Conservation (phyloP, 2,113 vertebrate species). For the Mormoops blainvillei region DNA sequence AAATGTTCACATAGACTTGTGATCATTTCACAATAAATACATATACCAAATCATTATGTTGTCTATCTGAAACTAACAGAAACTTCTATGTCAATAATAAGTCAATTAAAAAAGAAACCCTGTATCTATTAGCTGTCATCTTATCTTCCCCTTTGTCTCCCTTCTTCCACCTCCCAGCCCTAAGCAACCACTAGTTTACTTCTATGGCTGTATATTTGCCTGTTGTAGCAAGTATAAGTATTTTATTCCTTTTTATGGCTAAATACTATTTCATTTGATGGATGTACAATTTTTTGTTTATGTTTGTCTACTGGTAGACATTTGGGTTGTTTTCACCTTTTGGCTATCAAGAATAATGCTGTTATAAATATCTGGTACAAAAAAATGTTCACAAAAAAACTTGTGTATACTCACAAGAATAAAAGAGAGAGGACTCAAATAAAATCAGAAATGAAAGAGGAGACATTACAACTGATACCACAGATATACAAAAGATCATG, state of each 20-base stretch:
- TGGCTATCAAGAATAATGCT: neutral
- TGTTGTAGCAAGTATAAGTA: neutral
- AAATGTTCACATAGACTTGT: neutral
- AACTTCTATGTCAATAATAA: neutral
- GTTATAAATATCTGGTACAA: neutral
- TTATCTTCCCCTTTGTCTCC: neutral
- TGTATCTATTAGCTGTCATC: neutral
- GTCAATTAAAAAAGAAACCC: neutral
- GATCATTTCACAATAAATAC: neutral
- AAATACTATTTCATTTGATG: neutral
- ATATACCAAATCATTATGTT: neutral
- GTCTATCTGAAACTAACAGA: neutral
- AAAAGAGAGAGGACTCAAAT: neutral
- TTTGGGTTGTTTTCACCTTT: neutral
- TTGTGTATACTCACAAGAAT: neutral
- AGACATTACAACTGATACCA: neutral
- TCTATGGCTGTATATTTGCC: neutral
- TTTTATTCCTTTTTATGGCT: neutral
- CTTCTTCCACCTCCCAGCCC: neutral
- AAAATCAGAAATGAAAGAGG: neutral
- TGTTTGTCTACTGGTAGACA: neutral
- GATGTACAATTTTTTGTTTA: neutral
- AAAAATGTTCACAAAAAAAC: neutral
- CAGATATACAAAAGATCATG: neutral
- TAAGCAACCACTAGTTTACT: neutral